Base-by-base conservation (phyloP, 2,888 invertebrate genomes). In the Pseudococcus longispinus region DNA sequence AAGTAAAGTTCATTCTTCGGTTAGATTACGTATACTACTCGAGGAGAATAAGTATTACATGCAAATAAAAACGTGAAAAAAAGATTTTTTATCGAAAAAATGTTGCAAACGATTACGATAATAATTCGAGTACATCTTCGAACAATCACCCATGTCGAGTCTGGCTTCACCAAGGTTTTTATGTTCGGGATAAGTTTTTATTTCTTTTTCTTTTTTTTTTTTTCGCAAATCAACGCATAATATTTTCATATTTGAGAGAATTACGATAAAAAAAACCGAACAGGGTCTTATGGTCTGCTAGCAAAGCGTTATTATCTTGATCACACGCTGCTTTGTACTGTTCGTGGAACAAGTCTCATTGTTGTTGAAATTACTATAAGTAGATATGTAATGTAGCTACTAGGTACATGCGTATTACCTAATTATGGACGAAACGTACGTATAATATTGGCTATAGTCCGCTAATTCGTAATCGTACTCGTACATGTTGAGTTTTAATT, bases 291-390 rank as follows among this genome's bases (percentile, higher is more conserved):
- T 77, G 77, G 77, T 77, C 37, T 15, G 26, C n/a, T 37, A 77
- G 37, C 77, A n/a, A 37, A 77, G 77, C 77, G 77, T 77, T 77
- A 26, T 77, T 77, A 77, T 77, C 77, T 23, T 26, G 37, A 77
- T 77, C 26, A 77, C 32, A 77, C 37, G 18, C 29, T 11, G 77
- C 37, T 65, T 60, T 65, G 65, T 26, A 13, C 13, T 9, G 18
- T 37, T 77, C 37, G 9, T 77, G 18, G 77, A 77, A 77, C 20
- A 37, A 37, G 37, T 37, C 37, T 37, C 37, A 37, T 37, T 77
- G 77, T 77, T 77, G 37, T 77, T 37, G n/a, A 37, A 77, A 37
- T 77, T n/a, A 37, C 37, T 77, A n/a, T 26, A 37, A 23, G 13
- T 26, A 29, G 13, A 29, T 70, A 11, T 26, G 26, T 32, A 32